A percentile compares a stretch with the other conserved stretches of the same genome.
Conservation (phyloP, 2,797 vertebrate genomes). For the Semotilus atromaculatus region DNA sequence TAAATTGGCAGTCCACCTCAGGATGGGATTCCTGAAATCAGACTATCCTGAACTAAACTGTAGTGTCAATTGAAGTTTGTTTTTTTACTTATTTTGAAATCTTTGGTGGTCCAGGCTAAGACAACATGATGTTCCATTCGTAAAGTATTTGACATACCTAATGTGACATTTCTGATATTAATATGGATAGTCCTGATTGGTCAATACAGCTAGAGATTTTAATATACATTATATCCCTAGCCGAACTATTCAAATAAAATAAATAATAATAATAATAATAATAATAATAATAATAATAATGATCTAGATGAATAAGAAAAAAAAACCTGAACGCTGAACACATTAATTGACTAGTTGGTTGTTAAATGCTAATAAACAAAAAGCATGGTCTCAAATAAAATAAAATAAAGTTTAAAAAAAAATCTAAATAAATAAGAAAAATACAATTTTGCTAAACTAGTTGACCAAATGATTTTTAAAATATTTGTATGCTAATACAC, state of each 20-base stretch:
- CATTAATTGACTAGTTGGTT: neutral
- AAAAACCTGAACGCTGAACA: neutral
- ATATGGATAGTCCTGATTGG: neutral
- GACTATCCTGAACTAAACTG: neutral
- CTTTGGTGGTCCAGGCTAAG: neutral
- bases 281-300: neutral
- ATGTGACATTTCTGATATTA: neutral
- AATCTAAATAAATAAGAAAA: neutral
- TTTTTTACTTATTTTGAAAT: neutral
- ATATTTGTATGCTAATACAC: neutral
- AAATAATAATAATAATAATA: too few relatives aligned
- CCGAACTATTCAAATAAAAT: neutral
- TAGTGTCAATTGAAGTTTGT: neutral
- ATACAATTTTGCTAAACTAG: neutral
- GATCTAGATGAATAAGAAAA: neutral
- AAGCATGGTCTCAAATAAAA: neutral
- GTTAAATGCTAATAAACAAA: neutral
- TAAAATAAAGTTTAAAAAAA: too few relatives aligned
- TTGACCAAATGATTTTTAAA: neutral
- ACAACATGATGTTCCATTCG: neutral
- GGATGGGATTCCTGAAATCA: conserved; percentile 28
- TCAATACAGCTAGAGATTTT: neutral
- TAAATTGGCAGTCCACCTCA: conserved; percentile 4
- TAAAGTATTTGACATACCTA: neutral
- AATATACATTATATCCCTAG: neutral